Conservation (phyloP, 1,140 invertebrate genomes). For the Drosophila lacertosa region DNA sequence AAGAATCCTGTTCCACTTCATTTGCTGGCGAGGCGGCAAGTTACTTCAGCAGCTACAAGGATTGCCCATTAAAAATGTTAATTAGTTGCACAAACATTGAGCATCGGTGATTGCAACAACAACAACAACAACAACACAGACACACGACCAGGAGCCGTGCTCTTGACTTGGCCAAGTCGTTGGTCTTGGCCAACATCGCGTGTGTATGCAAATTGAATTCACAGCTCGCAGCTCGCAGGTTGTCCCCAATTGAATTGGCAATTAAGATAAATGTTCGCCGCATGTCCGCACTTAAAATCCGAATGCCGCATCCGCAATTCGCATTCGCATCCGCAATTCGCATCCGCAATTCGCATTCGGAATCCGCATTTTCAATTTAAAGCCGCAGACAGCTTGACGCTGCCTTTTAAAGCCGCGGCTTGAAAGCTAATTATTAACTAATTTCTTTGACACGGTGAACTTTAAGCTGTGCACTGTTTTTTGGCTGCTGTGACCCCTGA, state of each 20-base stretch:
- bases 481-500: constrained; percentile 5
- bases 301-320: constrained; percentile 5
- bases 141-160: constrained; percentile 22
- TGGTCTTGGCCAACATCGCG: constrained; percentile 30
- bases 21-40: constrained; percentile 36
- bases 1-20: constrained; percentile 52
- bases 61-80: constrained; percentile 82
- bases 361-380: too few relatives aligned
- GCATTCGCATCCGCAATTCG: too few relatives aligned
- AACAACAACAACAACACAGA: constrained; percentile 15
- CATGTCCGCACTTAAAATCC: constrained; percentile 73
- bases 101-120: constrained; percentile 66
- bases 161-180: not conserved
- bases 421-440: constrained; percentile 61
- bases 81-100: constrained; percentile 81
- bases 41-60: constrained; percentile 57
- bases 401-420: constrained; percentile 25
- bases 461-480: constrained; percentile 14
- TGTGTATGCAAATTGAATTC: constrained; percentile 75
- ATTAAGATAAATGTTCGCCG: constrained; percentile 81
- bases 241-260: constrained; percentile 77
- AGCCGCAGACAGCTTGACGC: constrained; percentile 42
- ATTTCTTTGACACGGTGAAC: constrained; percentile 62
- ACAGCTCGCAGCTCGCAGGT: constrained; percentile 24
- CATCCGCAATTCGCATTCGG: too few relatives aligned